Conservation (phyloP, 2,888 invertebrate species). For the Lacanobia oleracea region DNA sequence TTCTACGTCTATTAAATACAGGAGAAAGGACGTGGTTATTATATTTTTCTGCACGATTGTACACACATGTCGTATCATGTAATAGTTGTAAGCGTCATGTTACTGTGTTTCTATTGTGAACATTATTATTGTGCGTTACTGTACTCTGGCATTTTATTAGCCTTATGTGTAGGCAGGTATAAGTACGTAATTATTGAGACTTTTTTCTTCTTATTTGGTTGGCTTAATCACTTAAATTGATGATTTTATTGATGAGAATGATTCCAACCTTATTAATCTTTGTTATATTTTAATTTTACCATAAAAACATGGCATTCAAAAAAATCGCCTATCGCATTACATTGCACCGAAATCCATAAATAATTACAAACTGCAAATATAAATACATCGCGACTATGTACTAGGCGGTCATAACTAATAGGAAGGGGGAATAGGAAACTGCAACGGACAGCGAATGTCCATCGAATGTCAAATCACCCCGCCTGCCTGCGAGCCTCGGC, state of each 20-base stretch:
- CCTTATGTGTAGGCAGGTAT: background rate
- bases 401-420: slow-evolving; percentile 52
- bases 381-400: slow-evolving; percentile 29
- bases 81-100: slow-evolving; percentile 72
- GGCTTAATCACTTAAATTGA: too few relatives aligned
- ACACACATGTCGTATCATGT: slow-evolving; percentile 76
- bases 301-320: background rate
- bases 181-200: too few relatives aligned
- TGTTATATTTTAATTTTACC: too few relatives aligned
- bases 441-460: slow-evolving; percentile 61
- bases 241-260: too few relatives aligned
- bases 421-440: slow-evolving; percentile 39
- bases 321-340: background rate
- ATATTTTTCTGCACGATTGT: slow-evolving; percentile 79
- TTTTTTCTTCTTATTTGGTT: too few relatives aligned
- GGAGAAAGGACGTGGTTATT: slow-evolving; percentile 66
- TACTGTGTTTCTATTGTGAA: slow-evolving; percentile 71
- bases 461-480: slow-evolving; percentile 72
- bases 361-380: slow-evolving; percentile 32
- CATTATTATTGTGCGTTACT: slow-evolving; percentile 42
- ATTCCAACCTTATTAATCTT: too few relatives aligned
- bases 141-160: slow-evolving; percentile 49
- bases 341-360: slow-evolving; percentile 9
- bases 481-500: slow-evolving; percentile 17
- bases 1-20: slow-evolving; percentile 76